A percentile compares a stretch with the other conserved stretches of the same genome.
Evolutionary conservation across 2,888 invertebrate genomes (phyloP).

Genomic region (Cataglyphis altisquamis): DNA sequence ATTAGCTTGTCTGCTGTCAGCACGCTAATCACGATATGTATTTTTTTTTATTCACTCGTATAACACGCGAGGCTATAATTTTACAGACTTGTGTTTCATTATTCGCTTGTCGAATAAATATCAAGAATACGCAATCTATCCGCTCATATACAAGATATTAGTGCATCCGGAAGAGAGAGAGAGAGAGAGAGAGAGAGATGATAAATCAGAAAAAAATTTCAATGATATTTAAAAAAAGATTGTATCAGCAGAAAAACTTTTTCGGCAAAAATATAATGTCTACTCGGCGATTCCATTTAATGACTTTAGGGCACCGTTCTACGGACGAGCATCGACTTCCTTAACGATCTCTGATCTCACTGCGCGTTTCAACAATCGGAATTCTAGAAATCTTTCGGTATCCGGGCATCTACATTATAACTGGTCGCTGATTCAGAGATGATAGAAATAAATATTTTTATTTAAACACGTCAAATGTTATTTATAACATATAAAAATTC

Average conservation of each 20-base stretch:
- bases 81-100: not conserved
- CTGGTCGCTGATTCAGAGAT: slow-evolving; percentile 2
- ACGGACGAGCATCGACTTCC: slow-evolving; percentile 27
- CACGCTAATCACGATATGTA: not conserved
- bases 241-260: slow-evolving; percentile 74
- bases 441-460: not conserved
- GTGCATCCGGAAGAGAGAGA: not conserved
- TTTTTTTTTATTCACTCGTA: not conserved
- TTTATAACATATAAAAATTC: not conserved
- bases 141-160: not conserved
- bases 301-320: slow-evolving; percentile 70
- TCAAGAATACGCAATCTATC: not conserved
- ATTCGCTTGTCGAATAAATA: not conserved
- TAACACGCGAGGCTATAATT: not conserved
- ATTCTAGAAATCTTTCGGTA: slow-evolving; percentile 12
- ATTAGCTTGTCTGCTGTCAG: slow-evolving; percentile 15
- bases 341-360: slow-evolving; percentile 38
- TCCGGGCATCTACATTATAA: not conserved
- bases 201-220: slow-evolving; percentile 37
- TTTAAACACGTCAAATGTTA: not conserved
- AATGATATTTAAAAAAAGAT: slow-evolving; percentile 75
- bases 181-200: not conserved
- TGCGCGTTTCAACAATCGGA: slow-evolving; percentile 17
- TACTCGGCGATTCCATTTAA: slow-evolving; percentile 74
- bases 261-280: slow-evolving; percentile 76